Base-by-base conservation (phyloP, 1,140 invertebrate species). In the Drosophila tropicalis region DNA sequence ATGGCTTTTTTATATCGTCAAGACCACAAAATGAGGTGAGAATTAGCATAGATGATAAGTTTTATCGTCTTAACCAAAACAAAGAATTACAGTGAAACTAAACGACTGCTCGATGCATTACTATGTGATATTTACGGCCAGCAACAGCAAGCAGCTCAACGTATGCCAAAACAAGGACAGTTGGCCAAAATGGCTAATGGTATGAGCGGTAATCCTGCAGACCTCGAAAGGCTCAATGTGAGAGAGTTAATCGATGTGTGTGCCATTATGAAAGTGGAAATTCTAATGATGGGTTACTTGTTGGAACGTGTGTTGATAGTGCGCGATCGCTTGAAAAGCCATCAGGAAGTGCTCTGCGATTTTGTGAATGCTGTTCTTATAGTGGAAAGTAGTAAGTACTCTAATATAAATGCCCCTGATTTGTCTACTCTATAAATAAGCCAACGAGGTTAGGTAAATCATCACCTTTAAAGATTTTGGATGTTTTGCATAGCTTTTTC, bases 51-150 rank as follows among this genome's bases (percentile, higher is more conserved):
- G 12, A 1, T 2, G 68, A 78, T 83, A 80, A 74, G 9, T 17
- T 15, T 2, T 9, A 22, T 25, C 9, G 7, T 12, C 4, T 6
- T 34, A 64, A 25, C 19, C 44, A 51, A 19, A 22, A 51, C 5
- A 19, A 10, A 12, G 44, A 22, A 22, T 9, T 51, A 15, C 56
- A 90, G 86, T 57, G 56, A 81, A 6, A 78, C 72, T 13, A 91
- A 91, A 73, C 67, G 67, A 22, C 68, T 91, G 44, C 64, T 91
- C 39, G 77, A 70, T 55, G 71, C 80, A 69, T 57, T 91, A 56
- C 72, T 91, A 29, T 90, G 78, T 73, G 86, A 90, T 65, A 91
- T 91, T 65, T 91, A 91, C 54, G 90, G 90, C 57, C 62, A 77
- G 58, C 84, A 91, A 63, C 64, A 89, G 60, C 62, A 67, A 60